Base-by-base conservation (phyloP, 2,113 vertebrate species). In the Dicaeum eximium region DNA sequence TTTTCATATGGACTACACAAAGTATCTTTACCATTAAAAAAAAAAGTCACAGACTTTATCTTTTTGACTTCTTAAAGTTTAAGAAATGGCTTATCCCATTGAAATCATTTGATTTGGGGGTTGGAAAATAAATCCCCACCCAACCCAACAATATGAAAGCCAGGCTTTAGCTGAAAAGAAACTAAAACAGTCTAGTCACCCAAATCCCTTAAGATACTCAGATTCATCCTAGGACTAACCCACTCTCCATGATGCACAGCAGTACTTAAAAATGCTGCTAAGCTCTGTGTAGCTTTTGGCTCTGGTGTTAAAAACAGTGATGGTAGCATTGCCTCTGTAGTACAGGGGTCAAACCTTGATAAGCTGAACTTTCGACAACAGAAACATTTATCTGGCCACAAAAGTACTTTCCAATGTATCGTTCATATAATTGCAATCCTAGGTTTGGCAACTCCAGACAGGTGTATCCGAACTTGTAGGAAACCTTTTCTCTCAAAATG, bases 81-180 rank as follows among this genome's bases (percentile, higher is more conserved):
- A 86, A 71, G 47, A 95, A 95, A 92, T 45, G 42, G 20, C 35
- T 94, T 86, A 72, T 47, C 38, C 47, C 64, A 74, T 84, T 93
- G 73, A 89, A 74, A 48, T 13, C 2, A 69, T 80, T 93, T 90
- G 56, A 12, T 35, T 51, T 87, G 80, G 45, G 21, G 9, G 78
- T 95, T 86, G 70, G 53, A 96, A 97, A 97, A 92, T 79, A 93
- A 94, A 90, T 71, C 18, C 48, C 78, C 42, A 73, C 44, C 56
- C 47, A 89, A 35, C 40, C n/a, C 78, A 56, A 54, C 19, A 45
- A 61, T 38, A 66, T 25, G 69, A 88, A 94, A 60, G 45, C 15
- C 42, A 95, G 25, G 20, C 42, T 92, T 91, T n/a, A 74, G 30
- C 69, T 81, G 42, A 75, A 90, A 86, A 71, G 17, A 80, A 83